Base-by-base conservation (phyloP, 2,888 invertebrate genomes). In the Meloe dianella region DNA sequence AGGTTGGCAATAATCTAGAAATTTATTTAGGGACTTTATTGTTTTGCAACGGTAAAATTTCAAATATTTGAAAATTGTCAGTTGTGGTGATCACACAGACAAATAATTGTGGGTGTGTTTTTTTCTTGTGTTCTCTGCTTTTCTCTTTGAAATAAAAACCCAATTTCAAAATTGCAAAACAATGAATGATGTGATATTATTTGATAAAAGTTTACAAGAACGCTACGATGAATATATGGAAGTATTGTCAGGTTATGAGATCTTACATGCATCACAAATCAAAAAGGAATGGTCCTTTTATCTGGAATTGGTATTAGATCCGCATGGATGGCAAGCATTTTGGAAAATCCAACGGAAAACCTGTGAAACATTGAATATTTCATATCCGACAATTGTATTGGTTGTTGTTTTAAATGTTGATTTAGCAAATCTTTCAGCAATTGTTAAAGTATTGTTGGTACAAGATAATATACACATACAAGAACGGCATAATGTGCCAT, bases 311-410 rank as follows among this genome's bases (percentile, higher is more conserved):
- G 81, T 87, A 0, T 82, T 91, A 1, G 91, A 91, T 73, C 88
- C 89, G 0, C 86, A 86, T 0, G 91, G 91, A 0, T 91, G 91
- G 91, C 89, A 89, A 74, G 90, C 89, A 0, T 75, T 91, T 9
- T 91, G 91, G 91, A 91, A 90, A 80, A 85, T 91, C 9, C 88
- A 90, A 0, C 86, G 90, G 63, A 78, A 85, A 5, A 88, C 87
- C 41, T 91, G 91, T 75, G 89, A 89, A 75, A 86, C 86, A 68
- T 87, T 90, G 81, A 86, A 88, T 69, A 88, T 90, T 14, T 86
- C 88, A 73, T 91, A 87, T 80, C 91, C 91, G 0, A 89, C 89
- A 59, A 83, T 90, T 32, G 89, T 90, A 0, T 85, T 87, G 14
- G 85, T 90, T 7, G 84, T 88, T 20, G 86, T 90, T 0, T 85